Percentiles rank a stretch among this genome's conserved stretches.
These are phyloP conservation scores for Lepidurus apus DNA, from an alignment of 1,140 invertebrate species.

Conservation along the genomic window DNA sequence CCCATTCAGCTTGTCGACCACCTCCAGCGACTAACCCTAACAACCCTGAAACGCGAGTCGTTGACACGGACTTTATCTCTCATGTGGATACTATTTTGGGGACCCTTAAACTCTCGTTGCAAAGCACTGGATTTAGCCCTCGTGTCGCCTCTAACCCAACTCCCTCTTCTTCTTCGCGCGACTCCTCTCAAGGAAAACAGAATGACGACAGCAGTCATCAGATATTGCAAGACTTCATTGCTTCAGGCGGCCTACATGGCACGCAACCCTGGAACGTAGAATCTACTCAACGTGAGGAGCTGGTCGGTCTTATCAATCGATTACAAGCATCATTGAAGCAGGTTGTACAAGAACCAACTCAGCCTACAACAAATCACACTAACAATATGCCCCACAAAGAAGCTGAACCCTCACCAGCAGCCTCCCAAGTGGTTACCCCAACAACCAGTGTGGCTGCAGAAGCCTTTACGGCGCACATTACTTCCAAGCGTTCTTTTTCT, in stretches of 20 bases:
- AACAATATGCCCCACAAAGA: background rate
- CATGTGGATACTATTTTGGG: slow-evolving; percentile 72
- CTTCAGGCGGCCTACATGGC: slow-evolving; percentile 27
- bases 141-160: background rate
- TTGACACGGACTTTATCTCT: slow-evolving; percentile 53
- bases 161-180: background rate
- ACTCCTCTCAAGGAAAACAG: slow-evolving; percentile 6
- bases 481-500: slow-evolving; percentile 36
- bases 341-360: background rate
- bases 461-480: slow-evolving; percentile 36
- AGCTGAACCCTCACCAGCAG: background rate
- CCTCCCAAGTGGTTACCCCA: slow-evolving; percentile 36
- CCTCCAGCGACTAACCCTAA: background rate
- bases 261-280: slow-evolving; percentile 40
- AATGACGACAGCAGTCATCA: background rate
- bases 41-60: slow-evolving; percentile 38
- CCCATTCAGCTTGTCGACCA: background rate
- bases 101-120: slow-evolving; percentile 64
- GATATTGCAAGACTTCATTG: slow-evolving; percentile 26
- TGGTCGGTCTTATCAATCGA: slow-evolving; percentile 66
- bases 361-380: background rate
- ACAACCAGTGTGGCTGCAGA: slow-evolving; percentile 42
- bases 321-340: slow-evolving; percentile 59
- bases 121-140: slow-evolving; percentile 48
- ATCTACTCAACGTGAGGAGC: slow-evolving; percentile 53